A percentile compares a stretch with the other conserved stretches of the same genome.
Evolutionary conservation across 2,113 vertebrate genomes (phyloP).

Genomic region (Lycaon pictus): DNA sequence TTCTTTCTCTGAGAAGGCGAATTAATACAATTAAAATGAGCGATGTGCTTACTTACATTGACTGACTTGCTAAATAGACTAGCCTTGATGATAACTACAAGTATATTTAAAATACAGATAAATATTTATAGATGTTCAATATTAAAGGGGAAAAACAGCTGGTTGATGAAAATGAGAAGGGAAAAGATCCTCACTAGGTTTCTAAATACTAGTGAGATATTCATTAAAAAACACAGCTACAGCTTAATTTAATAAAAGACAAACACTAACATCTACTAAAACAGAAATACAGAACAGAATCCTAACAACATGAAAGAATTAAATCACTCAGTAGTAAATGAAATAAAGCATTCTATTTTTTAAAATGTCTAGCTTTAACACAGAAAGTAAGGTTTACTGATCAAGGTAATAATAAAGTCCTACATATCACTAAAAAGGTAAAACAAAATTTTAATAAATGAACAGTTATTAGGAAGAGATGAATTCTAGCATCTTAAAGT

Average conservation of each 20-base stretch:
- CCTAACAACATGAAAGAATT: not conserved
- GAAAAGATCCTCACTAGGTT: not conserved
- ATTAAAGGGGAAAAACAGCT: not conserved
- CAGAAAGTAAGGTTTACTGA: slow-evolving; percentile 14
- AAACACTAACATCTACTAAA: slow-evolving; percentile 51
- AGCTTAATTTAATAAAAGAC: slow-evolving; percentile 42
- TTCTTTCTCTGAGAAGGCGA: slow-evolving; percentile 55
- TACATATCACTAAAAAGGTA: not conserved
- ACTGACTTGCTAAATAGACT: slow-evolving; percentile 57
- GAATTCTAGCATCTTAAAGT: slow-evolving; percentile 12
- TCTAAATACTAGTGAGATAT: not conserved
- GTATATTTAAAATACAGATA: slow-evolving; percentile 58
- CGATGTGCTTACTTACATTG: slow-evolving; percentile 6
- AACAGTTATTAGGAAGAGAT: not conserved
- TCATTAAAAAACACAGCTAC: slow-evolving; percentile 17
- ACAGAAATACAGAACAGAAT: slow-evolving; percentile 5
- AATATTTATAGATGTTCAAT: slow-evolving; percentile 54
- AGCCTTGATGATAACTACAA: slow-evolving; percentile 24
- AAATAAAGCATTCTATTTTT: not conserved
- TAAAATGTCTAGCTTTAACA: not conserved
- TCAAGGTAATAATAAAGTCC: not conserved
- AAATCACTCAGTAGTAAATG: not conserved
- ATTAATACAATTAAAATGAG: slow-evolving; percentile 76
- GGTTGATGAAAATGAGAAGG: not conserved
- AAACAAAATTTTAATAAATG: not conserved